Evolutionary conservation across 2,888 invertebrate genomes (phyloP).

Genomic region (Plebejus argus): DNA sequence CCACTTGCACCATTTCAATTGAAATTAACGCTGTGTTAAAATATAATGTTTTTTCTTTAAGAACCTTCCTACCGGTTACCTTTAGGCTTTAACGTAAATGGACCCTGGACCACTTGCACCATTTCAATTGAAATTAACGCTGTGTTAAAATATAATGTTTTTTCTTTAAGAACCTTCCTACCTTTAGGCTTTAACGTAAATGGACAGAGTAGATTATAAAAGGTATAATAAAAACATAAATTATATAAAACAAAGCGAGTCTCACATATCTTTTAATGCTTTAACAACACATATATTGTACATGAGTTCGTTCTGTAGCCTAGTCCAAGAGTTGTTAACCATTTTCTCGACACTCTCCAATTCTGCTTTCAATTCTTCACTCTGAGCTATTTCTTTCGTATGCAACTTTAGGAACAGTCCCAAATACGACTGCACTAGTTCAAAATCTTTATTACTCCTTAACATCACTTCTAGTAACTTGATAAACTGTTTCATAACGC

Average conservation of each 20-base stretch:
- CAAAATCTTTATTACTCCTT: constrained; percentile 89
- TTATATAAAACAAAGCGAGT: constrained; percentile 41
- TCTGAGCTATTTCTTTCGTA: constrained; percentile 81
- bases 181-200: too few species aligned
- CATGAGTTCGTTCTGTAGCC: constrained; percentile 84
- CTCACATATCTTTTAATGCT: constrained; percentile 84
- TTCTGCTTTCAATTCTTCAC: constrained; percentile 75
- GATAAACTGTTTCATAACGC: constrained; percentile 89
- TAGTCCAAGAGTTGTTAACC: constrained; percentile 83
- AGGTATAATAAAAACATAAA: neutral
- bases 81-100: too few species aligned
- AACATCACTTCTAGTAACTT: constrained; percentile 86
- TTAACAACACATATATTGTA: constrained; percentile 89
- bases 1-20: too few species aligned
- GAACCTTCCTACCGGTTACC: too few species aligned
- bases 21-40: too few species aligned
- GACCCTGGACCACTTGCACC: too few species aligned
- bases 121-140: too few species aligned
- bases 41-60: too few species aligned
- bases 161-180: too few species aligned
- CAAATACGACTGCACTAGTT: constrained; percentile 94
- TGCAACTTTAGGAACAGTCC: constrained; percentile 92
- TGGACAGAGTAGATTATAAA: too few species aligned
- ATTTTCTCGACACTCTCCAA: constrained; percentile 81
- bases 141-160: too few species aligned